Percentiles rank a stretch among this genome's conserved stretches.
Evolutionary conservation across 2,113 vertebrate genomes (phyloP).

Genomic region (Hemicordylus capensis): DNA sequence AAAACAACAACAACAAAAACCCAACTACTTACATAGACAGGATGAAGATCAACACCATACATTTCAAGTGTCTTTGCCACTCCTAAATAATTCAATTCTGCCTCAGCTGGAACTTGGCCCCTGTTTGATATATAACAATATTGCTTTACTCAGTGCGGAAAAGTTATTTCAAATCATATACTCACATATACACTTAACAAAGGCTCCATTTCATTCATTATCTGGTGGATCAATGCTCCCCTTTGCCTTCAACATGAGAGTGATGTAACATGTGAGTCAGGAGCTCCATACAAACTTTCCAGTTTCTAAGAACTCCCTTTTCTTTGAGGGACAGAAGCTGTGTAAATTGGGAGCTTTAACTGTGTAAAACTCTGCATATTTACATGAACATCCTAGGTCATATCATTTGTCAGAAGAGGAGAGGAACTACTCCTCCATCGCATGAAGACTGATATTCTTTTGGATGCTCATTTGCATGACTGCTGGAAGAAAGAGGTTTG

Average conservation of each 20-base stretch:
- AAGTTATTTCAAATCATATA: background rate
- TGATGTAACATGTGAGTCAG: background rate
- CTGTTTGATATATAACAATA: slow-evolving; percentile 67
- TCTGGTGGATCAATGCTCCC: background rate
- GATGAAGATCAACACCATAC: slow-evolving; percentile 93
- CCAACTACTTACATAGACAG: slow-evolving; percentile 89
- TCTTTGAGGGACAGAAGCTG: background rate
- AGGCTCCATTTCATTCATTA: background rate
- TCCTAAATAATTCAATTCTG: slow-evolving; percentile 86
- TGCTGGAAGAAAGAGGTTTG: background rate
- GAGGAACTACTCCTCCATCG: background rate
- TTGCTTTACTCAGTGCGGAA: background rate
- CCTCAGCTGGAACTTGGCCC: slow-evolving; percentile 84
- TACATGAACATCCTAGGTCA: background rate
- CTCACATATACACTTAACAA: background rate
- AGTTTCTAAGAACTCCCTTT: too few relatives aligned
- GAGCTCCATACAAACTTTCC: background rate
- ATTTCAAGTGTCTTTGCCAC: slow-evolving; percentile 89
- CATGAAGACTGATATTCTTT: background rate
- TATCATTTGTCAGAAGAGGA: background rate
- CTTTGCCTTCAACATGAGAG: background rate
- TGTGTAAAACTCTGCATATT: background rate
- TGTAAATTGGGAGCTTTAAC: too few relatives aligned
- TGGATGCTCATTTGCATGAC: background rate
- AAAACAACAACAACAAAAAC: background rate